A percentile compares a stretch with the other conserved stretches of the same genome.
Conservation (phyloP, 2,888 invertebrate genomes). For the Xestia ashworthii region DNA sequence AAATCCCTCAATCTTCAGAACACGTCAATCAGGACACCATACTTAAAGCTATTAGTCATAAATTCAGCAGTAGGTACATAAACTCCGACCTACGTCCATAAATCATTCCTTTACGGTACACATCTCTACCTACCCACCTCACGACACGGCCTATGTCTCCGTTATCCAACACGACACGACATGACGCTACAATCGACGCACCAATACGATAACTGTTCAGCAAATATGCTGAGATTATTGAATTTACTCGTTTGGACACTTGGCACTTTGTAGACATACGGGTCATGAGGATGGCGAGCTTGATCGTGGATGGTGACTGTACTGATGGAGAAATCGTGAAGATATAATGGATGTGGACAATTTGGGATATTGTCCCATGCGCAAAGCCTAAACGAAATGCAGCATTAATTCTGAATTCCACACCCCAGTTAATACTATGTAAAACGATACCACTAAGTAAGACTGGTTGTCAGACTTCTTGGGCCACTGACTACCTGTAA, state of each 20-base stretch:
- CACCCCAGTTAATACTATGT: too few species aligned
- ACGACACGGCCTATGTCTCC: constrained; percentile 39
- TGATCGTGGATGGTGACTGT: neutral
- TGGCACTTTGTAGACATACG: constrained; percentile 60
- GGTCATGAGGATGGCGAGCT: constrained; percentile 5
- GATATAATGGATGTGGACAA: neutral
- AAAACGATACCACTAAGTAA: too few species aligned
- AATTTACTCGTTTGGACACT: constrained; percentile 68
- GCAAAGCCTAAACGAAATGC: neutral
- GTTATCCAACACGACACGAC: constrained; percentile 57
- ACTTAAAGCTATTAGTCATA: neutral
- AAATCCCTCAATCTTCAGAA: too few species aligned
- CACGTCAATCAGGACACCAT: neutral
- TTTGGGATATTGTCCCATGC: neutral
- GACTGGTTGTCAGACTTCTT: too few species aligned
- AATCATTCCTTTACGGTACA: constrained; percentile 18
- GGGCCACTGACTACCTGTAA: too few species aligned
- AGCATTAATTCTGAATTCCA: neutral
- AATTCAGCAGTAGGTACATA: neutral
- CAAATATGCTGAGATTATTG: constrained; percentile 68
- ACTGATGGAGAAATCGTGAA: neutral
- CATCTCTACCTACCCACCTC: constrained; percentile 17
- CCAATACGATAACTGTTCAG: constrained; percentile 65
- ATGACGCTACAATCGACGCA: constrained; percentile 55
- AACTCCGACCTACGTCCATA: neutral